A percentile compares a stretch with the other conserved stretches of the same genome.
These are phyloP conservation scores for Podabrus alpinus DNA, from an alignment of 2,888 invertebrate genomes.

Conservation along the genomic window DNA sequence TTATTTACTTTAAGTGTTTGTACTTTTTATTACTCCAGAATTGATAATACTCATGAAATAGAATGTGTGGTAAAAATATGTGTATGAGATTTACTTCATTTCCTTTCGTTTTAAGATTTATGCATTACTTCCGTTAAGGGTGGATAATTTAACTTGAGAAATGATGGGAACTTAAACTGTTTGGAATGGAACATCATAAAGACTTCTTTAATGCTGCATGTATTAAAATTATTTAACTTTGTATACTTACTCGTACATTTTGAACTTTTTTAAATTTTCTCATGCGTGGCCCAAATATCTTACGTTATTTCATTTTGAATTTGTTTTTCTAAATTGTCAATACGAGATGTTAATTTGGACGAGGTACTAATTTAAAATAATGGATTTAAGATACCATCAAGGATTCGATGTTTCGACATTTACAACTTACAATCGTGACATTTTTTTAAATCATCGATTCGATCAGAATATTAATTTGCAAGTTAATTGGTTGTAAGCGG, in stretches of 20 bases:
- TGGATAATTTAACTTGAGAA: slow-evolving; percentile 1
- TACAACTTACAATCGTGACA: neutral
- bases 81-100: slow-evolving; percentile 10
- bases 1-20: slow-evolving; percentile 17
- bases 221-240: neutral
- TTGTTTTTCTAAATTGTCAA: neutral
- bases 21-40: slow-evolving; percentile 7
- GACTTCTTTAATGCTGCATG: neutral
- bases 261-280: too few relatives aligned
- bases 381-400: neutral
- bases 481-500: neutral
- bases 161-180: neutral
- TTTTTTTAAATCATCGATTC: slow-evolving; percentile 3
- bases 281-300: too few relatives aligned
- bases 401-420: neutral
- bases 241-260: neutral
- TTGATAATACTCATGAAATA: slow-evolving; percentile 7
- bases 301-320: too few relatives aligned
- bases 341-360: neutral
- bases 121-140: slow-evolving; percentile 11
- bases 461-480: slow-evolving; percentile 21
- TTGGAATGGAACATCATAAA: neutral
- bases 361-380: neutral
- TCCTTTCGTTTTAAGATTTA: slow-evolving; percentile 19
- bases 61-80: slow-evolving; percentile 4